Evolutionary conservation across 2,888 invertebrate species (phyloP), one percentile per base, ranked within the genome.

Genomic region (Augochlorella aurata): DNA sequence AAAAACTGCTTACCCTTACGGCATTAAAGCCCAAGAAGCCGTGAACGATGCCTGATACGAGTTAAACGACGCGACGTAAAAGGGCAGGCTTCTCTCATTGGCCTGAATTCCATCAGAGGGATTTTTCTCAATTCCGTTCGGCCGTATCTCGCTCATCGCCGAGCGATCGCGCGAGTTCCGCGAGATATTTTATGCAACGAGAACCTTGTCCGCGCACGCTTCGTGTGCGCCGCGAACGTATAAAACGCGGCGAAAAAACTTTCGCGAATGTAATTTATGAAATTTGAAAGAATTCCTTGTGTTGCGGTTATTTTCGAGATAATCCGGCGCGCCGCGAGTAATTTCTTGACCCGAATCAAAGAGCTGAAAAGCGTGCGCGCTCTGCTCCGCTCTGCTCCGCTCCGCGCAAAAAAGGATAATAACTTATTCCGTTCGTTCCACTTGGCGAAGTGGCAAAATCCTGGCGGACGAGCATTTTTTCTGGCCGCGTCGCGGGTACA

Each of bases 391-490:
- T 38, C 38, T 38, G n/a, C 52, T n/a, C 21, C 50, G 45, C 58
- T 18, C 9, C 21, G 65, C n/a, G 45, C 38, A 71, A 69, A 58
- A 74, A 72, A 79, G 79, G 74, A 74, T 81, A 74, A 79, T 79
- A 81, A 81, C 50, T 50, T 74, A 79, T 81, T 68, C 74, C 81
- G 74, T 61, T 79, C 74, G 66, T 79, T 79, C 79, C 74, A 49
- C 81, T 79, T 54, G 81, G 47, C 81, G 81, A 18, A 71, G 81
- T 81, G 74, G 81, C 74, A 71, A 74, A 81, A 61, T 74, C 47
- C 50, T 74, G 67, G 10, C 45, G 29, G 47, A 52, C 52, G 65
- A 58, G 38, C 44, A 61, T 74, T 79, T 79, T 70, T 69, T 70
- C 66, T 21, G 58, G 29, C n/a, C 16, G 58, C 61, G 45, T 29